These are phyloP conservation scores for Diorhabda sublineata DNA, from an alignment of 1,140 invertebrate species.

Conservation along the genomic window DNA sequence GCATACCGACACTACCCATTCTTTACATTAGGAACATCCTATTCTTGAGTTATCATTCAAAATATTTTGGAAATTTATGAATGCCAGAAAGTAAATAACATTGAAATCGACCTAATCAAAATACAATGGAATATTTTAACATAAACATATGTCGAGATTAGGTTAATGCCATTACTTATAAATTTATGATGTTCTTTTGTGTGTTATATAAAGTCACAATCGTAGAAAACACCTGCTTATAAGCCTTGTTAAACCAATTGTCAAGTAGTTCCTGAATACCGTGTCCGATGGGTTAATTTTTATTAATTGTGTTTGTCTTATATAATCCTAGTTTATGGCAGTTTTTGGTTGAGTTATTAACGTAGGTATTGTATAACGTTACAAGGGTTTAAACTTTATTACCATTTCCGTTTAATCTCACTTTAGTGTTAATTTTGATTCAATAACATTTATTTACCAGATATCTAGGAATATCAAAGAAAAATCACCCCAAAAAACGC, in stretches of 20 bases:
- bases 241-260: neutral
- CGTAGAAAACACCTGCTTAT: neutral
- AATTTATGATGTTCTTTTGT: conserved; percentile 1
- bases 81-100: conserved; percentile 2
- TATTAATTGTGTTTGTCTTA: neutral
- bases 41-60: conserved; percentile 2
- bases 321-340: neutral
- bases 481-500: no score
- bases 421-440: no score
- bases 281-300: neutral
- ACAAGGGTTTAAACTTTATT: no score
- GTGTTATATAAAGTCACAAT: neutral
- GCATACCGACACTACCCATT: neutral
- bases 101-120: conserved; percentile 2
- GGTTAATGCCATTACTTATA: neutral
- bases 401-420: no score
- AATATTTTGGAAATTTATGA: neutral
- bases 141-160: conserved; percentile 2
- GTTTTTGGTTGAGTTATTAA: neutral
- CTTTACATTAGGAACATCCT: neutral
- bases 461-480: no score
- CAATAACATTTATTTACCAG: no score
- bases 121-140: conserved; percentile 3
- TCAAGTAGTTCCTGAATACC: neutral
- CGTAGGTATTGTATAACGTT: no score